Evolutionary conservation across 2,113 vertebrate species (phyloP), one percentile per base, ranked within the genome.

Genomic region (Lophotis ruficrista): DNA sequence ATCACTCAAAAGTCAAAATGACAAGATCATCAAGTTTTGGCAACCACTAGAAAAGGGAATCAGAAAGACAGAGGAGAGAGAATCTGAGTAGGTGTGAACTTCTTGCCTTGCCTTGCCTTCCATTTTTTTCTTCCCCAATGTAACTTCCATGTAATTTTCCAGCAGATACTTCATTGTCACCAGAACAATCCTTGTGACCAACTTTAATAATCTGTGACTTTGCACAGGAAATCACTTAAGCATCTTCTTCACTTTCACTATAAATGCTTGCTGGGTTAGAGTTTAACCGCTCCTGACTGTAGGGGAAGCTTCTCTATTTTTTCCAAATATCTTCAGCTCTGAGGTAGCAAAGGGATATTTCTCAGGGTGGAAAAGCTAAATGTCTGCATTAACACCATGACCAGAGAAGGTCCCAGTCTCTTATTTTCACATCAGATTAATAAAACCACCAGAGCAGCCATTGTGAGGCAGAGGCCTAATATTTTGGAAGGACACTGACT

Each of bases 401-500:
- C 35, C 41, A 71, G 78, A 79, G 41, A 50, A 87, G 14, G 5
- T 19, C 7, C 2, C 30, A 23, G 27, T 9, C 53, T 70, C 20
- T 54, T 31, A 54, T 50, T 95, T 86, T 58, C 47, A 58, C 6
- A 43, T 48, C 22, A 61, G 30, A 64, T 35, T 51, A 85, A 79
- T 35, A 76, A 87, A 93, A 70, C 9, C 9, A 12, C 14, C 4
- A 45, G 37, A 78, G 18, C 19, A 56, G 2, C 6, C 56, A 23
- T 24, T 27, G 14, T 38, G 69, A 93, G 35, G 7, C 15, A 89
- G 90, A 65, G 0, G 4, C 12, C n/a, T 51, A 61, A 17, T 54
- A 66, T 68, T 95, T 91, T 70, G 25, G 71, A 88, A 93, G 37
- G 68, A 80, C 50, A 61, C 28, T 73, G 73, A 84, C 45, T 53